phyloP scores from a whole-genome alignment of 2,888 invertebrate genomes.

The Metalampra italica region DNA sequence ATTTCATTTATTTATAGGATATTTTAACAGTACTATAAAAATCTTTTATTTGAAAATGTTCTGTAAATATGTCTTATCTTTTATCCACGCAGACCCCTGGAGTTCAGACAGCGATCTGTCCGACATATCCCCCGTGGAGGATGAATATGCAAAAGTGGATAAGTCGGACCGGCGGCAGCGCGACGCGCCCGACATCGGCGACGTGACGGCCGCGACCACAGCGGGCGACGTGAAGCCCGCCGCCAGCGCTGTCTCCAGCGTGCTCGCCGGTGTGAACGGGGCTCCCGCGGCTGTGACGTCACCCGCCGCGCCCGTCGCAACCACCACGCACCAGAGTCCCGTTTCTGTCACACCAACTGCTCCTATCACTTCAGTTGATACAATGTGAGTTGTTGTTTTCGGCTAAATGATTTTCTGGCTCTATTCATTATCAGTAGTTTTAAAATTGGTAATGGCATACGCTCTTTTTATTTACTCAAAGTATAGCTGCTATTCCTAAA shows the following conservation, averaged over 20 bases:
- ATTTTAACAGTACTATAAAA: too few relatives aligned
- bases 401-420: neutral
- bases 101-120: slow-evolving; percentile 92
- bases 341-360: neutral
- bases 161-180: slow-evolving; percentile 54
- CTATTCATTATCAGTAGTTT: too few relatives aligned
- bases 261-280: slow-evolving; percentile 12
- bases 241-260: slow-evolving; percentile 16
- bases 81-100: slow-evolving; percentile 79
- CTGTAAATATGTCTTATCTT: neutral
- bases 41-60: too few relatives aligned
- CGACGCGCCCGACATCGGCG: slow-evolving; percentile 67
- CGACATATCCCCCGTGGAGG: slow-evolving; percentile 89
- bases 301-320: slow-evolving; percentile 8
- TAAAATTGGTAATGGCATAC: too few relatives aligned
- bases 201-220: slow-evolving; percentile 54
- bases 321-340: slow-evolving; percentile 6
- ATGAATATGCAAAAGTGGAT: slow-evolving; percentile 72
- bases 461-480: too few relatives aligned
- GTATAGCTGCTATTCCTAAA: too few relatives aligned
- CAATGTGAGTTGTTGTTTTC: neutral
- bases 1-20: too few relatives aligned
- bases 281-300: neutral
- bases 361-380: neutral
- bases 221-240: slow-evolving; percentile 17